Percentiles rank a stretch among this genome's conserved stretches.
Evolutionary conservation across 2,113 vertebrate genomes (phyloP).

Genomic region (Empidonax alnorum): DNA sequence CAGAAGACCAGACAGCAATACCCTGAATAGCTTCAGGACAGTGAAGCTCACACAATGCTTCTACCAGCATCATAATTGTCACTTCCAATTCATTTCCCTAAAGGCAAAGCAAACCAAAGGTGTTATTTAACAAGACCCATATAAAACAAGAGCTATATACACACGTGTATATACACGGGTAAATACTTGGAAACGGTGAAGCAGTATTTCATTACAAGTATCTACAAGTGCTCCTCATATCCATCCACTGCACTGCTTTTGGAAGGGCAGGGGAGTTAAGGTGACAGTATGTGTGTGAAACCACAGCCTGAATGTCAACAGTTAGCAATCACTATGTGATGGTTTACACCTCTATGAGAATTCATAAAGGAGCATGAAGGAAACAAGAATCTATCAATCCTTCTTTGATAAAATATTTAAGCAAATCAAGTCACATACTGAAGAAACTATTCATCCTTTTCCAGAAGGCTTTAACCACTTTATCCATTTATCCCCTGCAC

Average conservation of each 20-base stretch:
- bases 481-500: background rate
- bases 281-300: background rate
- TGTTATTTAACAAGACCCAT: background rate
- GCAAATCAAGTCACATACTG: background rate
- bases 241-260: background rate
- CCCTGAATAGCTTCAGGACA: slow-evolving; percentile 98
- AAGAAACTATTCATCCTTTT: background rate
- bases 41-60: slow-evolving; percentile 93
- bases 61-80: slow-evolving; percentile 92
- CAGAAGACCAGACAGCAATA: slow-evolving; percentile 89
- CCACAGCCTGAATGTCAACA: background rate
- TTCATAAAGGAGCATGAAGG: background rate
- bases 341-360: background rate
- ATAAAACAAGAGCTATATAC: background rate
- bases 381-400: background rate
- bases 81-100: slow-evolving; percentile 94
- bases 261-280: background rate
- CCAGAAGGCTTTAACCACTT: background rate
- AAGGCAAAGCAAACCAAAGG: background rate
- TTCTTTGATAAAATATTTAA: background rate
- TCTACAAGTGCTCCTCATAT: background rate
- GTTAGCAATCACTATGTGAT: background rate
- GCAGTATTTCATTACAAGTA: background rate
- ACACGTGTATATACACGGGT: too few relatives aligned
- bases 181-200: background rate